Percentiles rank a stretch among this genome's conserved stretches.
phyloP scores from a whole-genome alignment of 1,140 invertebrate species.

The Penaeus chinensis region DNA sequence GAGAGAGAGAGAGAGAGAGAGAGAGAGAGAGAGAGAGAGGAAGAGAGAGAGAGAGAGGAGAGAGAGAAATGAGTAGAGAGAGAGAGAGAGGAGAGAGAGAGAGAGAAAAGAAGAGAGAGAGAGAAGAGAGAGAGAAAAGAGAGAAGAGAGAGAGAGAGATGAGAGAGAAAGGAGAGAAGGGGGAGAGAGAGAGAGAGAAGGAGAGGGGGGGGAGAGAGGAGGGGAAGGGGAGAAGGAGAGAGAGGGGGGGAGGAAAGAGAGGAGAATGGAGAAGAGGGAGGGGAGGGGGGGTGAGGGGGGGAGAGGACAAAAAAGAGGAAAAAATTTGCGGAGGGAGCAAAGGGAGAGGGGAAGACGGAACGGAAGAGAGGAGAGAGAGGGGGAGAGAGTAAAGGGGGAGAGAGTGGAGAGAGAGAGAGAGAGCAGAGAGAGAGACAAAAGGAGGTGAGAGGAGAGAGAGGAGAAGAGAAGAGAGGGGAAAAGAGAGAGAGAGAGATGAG shows the following conservation, averaged over 20 bases:
- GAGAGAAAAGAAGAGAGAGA: background rate
- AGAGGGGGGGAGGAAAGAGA: background rate
- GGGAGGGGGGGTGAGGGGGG: background rate
- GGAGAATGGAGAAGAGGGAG: background rate
- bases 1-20: background rate
- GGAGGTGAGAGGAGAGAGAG: constrained; percentile 4
- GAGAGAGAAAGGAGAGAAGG: constrained; percentile 15
- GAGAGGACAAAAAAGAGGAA: background rate
- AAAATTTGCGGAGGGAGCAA: background rate
- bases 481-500: background rate
- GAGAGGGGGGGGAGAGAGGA: no score
- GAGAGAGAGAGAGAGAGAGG: constrained; percentile 2
- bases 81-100: background rate
- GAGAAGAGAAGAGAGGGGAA: background rate
- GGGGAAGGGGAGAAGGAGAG: background rate
- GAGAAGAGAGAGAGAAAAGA: background rate
- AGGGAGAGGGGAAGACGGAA: background rate
- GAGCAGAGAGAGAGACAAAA: background rate
- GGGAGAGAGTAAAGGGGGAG: background rate
- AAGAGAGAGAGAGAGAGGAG: background rate
- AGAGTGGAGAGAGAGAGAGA: constrained; percentile 7
- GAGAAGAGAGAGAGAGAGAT: background rate
- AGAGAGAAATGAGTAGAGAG: background rate
- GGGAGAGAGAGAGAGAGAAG: constrained; percentile 39
- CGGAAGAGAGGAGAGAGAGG: background rate